Evolutionary conservation across 2,888 invertebrate species (phyloP).

Genomic region (Helobdella robusta): DNA sequence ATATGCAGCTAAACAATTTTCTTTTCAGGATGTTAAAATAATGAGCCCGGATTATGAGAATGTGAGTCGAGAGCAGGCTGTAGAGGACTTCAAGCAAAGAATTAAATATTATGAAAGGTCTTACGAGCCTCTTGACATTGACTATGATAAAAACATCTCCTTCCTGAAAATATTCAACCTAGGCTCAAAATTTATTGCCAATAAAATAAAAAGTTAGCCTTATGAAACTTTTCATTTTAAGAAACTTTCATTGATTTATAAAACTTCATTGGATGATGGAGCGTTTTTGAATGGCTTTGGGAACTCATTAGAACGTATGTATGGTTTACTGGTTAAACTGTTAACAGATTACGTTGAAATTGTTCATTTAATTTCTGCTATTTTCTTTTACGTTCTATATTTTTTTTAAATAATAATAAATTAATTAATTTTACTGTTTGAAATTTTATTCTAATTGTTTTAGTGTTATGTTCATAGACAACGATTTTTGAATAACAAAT

Average conservation of each 20-base stretch:
- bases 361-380: too few relatives aligned
- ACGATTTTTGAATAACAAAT: too few relatives aligned
- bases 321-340: too few relatives aligned
- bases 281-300: too few relatives aligned
- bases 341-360: too few relatives aligned
- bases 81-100: constrained; percentile 78
- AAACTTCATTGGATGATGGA: not conserved
- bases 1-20: not conserved
- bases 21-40: constrained; percentile 59
- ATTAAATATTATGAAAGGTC: constrained; percentile 90
- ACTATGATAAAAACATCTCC: constrained; percentile 60
- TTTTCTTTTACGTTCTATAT: too few relatives aligned
- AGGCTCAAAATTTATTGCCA: constrained; percentile 53
- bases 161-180: constrained; percentile 83
- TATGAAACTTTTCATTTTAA: not conserved
- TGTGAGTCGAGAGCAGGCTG: constrained; percentile 82
- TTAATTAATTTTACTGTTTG: too few relatives aligned
- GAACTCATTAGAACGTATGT: too few relatives aligned
- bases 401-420: too few relatives aligned
- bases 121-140: constrained; percentile 84
- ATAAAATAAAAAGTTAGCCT: constrained; percentile 49
- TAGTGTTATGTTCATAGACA: too few relatives aligned
- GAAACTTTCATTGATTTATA: not conserved
- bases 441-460: too few relatives aligned
- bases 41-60: constrained; percentile 94